Evolutionary conservation across 2,113 vertebrate species (phyloP).

Genomic region (Prietella phreatophila): DNA sequence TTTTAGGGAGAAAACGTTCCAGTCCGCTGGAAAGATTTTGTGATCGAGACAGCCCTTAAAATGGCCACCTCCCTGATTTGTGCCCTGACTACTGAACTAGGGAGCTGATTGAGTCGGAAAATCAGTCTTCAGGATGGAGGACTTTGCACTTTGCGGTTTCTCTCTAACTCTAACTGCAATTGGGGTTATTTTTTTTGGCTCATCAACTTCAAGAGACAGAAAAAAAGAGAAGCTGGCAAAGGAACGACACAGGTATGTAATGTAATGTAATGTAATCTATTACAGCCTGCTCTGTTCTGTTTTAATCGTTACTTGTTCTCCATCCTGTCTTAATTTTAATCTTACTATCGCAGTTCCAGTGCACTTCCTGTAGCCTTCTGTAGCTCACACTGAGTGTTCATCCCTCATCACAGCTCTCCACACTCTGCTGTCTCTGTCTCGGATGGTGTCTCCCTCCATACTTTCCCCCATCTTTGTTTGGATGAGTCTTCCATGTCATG

Average conservation of each 20-base stretch:
- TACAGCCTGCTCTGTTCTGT: neutral
- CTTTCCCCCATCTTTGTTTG: constrained; percentile 21
- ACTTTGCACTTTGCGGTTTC: no score
- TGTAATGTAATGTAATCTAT: no score
- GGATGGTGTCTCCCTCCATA: neutral
- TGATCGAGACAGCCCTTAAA: no score
- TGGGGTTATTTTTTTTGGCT: no score
- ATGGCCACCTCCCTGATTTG: no score
- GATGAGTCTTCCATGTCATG: constrained; percentile 10
- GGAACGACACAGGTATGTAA: neutral
- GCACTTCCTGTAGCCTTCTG: constrained; percentile 16
- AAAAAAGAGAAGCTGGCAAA: neutral
- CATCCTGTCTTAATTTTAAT: constrained; percentile 1
- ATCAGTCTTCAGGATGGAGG: no score
- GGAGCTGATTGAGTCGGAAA: no score
- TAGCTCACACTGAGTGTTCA: neutral
- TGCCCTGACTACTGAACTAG: no score
- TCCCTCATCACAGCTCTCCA: neutral
- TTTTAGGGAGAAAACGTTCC: no score
- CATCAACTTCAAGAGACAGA: neutral
- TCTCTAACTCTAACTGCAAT: no score
- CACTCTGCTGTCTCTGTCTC: constrained; percentile 13
- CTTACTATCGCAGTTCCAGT: neutral
- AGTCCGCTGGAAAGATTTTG: no score
- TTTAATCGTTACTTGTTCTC: neutral